Conservation (phyloP, 2,113 vertebrate species). For the Dasyprocta punctata region DNA sequence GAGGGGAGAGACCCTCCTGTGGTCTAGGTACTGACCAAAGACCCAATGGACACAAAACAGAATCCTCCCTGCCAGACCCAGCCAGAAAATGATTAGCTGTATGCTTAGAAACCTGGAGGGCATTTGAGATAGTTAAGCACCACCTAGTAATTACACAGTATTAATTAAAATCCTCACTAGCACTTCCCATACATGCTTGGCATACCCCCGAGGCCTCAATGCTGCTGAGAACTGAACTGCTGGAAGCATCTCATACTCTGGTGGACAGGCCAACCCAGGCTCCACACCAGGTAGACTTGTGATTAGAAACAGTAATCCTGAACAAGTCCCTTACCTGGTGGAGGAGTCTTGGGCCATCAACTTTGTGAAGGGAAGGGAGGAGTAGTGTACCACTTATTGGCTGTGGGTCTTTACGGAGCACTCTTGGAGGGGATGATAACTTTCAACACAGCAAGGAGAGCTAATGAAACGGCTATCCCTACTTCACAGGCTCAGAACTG, state of each 20-base stretch:
- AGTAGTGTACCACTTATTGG: neutral
- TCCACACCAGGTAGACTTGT: neutral
- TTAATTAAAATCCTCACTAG: slow-evolving; percentile 73
- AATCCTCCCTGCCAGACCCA: neutral
- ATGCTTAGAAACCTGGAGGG: slow-evolving; percentile 51
- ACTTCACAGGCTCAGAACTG: neutral
- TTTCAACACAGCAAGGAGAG: slow-evolving; percentile 17
- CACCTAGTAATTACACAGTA: slow-evolving; percentile 63
- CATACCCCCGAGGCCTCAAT: slow-evolving; percentile 56
- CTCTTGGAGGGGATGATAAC: neutral
- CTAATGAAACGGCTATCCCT: slow-evolving; percentile 10
- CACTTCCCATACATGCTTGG: slow-evolving; percentile 29
- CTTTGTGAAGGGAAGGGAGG: neutral
- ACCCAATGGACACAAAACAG: neutral
- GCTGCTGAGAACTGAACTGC: slow-evolving; percentile 46
- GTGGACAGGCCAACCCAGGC: neutral
- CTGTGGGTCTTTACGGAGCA: neutral
- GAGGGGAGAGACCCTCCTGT: neutral
- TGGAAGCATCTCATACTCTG: neutral
- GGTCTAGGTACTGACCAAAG: neutral
- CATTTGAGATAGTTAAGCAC: slow-evolving; percentile 54
- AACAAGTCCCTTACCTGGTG: neutral
- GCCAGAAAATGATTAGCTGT: neutral
- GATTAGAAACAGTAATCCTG: neutral
- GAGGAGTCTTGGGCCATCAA: neutral